phyloP scores from a whole-genome alignment of 2,797 vertebrate genomes.

The Smutsia gigantea region DNA sequence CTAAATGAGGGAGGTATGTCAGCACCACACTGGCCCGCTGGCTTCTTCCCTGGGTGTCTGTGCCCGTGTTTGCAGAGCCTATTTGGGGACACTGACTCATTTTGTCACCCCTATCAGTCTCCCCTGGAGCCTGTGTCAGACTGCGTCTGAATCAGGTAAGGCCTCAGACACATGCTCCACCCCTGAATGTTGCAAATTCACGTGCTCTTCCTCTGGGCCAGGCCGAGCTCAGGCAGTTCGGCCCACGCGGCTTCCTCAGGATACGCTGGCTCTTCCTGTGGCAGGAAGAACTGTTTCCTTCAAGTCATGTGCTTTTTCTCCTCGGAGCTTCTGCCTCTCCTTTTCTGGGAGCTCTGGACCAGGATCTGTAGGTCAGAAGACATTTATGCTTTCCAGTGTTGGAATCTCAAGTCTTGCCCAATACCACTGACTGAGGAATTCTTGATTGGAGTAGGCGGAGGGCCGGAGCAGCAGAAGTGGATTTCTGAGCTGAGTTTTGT shows the following conservation, averaged over 20 bases:
- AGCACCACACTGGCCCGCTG: background rate
- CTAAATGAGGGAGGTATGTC: background rate
- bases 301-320: background rate
- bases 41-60: background rate
- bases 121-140: background rate
- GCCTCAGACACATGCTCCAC: background rate
- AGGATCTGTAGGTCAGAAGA: background rate
- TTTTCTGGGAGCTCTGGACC: background rate
- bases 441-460: background rate
- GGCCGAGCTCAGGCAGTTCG: background rate
- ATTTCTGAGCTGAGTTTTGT: background rate
- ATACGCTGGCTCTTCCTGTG: background rate
- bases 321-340: background rate
- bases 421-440: background rate
- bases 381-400: background rate
- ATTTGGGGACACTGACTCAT: too few relatives aligned
- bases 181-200: background rate
- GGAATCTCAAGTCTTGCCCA: background rate
- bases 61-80: background rate
- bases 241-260: conserved; percentile 21
- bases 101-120: background rate
- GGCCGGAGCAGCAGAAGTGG: background rate
- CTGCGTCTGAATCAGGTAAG: background rate
- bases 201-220: rapidly evolving
- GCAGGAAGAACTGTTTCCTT: conserved; percentile 31